Base-by-base conservation (phyloP, 1,140 invertebrate genomes). In the Drosophila orena region DNA sequence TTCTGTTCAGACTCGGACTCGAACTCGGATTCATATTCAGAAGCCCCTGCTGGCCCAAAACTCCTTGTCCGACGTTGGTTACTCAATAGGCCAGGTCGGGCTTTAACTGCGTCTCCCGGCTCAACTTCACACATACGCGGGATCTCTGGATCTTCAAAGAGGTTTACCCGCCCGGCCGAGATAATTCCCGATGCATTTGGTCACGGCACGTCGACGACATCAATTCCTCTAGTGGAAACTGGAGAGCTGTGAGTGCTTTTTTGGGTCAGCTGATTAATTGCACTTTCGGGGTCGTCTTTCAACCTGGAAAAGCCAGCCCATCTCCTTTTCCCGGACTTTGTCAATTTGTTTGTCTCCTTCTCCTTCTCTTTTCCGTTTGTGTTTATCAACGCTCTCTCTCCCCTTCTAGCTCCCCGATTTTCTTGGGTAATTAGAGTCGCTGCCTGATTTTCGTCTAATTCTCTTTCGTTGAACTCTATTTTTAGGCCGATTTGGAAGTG, bases 181-280 rank as follows among this genome's bases (percentile, higher is more conserved):
- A 56, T 85, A 78, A 85, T 77, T 86, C 81, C 62, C 62, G 58
- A 43, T 70, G 77, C 81, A 81, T 81, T 85, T 77, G 52, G 38
- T 49, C 56, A 52, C 64, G 57, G 69, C 81, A 85, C 81, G 64
- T 65, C 46, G 60, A 43, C 64, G 64, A 50, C 64, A 68, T 68
- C 64, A 44, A 53, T 66, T 68, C 64, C 20, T 43, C 35, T 17
- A 14, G 37, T 15, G 17, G 14, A 44, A 57, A 43, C 59, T 8
- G 27, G 50, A 42, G 59, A 56, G 55, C 27, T 53, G 44, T 61
- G 57, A 49, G 42, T 64, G 61, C 22, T 47, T 85, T 78, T 78
- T 62, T 78, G 64, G 78, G 83, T 78, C 81, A 85, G 74, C 83
- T 78, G 83, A 81, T 86, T 86, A 88, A 84, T 84, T 79, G 81